Evolutionary conservation across 1,140 invertebrate species (phyloP).

Genomic region (Euura saliciscinereae): DNA sequence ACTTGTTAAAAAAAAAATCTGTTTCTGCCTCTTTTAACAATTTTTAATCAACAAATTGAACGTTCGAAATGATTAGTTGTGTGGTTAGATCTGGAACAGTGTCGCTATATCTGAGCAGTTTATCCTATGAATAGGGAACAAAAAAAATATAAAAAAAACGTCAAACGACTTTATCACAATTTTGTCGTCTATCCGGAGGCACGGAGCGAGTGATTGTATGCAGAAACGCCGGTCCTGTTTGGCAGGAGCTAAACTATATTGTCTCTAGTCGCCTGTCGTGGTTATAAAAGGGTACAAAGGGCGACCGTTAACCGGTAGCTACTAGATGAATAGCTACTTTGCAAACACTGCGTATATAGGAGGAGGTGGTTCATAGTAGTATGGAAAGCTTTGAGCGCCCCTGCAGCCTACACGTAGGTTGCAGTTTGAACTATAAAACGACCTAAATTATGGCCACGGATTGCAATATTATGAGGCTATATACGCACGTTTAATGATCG

Average conservation of each 20-base stretch:
- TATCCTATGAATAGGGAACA: neutral
- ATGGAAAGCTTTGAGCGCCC: conserved; percentile 49
- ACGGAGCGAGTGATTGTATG: neutral
- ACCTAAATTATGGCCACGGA: conserved; percentile 61
- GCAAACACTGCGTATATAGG: conserved; percentile 1
- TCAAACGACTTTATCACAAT: neutral
- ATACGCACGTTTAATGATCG: conserved; percentile 62
- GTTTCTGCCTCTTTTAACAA: no score
- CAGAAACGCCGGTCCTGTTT: neutral
- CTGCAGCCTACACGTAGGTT: conserved; percentile 40
- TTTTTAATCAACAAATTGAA: no score
- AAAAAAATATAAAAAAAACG: neutral
- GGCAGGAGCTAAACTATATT: neutral
- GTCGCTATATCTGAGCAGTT: neutral
- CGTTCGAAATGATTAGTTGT: no score
- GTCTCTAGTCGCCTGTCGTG: neutral
- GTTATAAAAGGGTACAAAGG: conserved; percentile 6
- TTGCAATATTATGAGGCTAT: conserved; percentile 62
- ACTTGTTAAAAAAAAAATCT: no score
- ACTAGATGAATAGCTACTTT: conserved; percentile 7
- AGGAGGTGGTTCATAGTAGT: neutral
- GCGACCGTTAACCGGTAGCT: neutral
- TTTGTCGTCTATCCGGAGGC: neutral
- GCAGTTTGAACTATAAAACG: conserved; percentile 63
- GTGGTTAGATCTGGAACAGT: no score